Base-by-base conservation (phyloP, 2,888 invertebrate species). In the Mesoligia furuncula region DNA sequence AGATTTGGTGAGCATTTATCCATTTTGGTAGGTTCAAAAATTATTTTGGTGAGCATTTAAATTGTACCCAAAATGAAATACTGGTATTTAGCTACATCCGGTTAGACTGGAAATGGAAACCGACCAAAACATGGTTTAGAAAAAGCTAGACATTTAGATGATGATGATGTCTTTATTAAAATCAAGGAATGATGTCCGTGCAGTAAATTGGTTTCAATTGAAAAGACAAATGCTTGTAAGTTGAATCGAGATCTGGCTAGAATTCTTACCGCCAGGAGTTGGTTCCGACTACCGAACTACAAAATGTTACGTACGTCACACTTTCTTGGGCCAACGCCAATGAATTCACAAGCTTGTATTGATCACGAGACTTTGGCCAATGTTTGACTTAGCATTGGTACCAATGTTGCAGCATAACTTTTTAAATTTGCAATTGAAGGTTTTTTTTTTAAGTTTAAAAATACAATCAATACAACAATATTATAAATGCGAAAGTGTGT, bases 361-460 rank as follows among this genome's bases (percentile, higher is more conserved):
- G 74, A 74, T 80, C 79, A 74, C 80, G 80, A 74, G 68, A 59
- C 73, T 81, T 61, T 27, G 31, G 27, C 69, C 62, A 79, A 81
- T 51, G 24, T 83, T 80, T 17, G 64, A 24, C 11, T 2, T 15
- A 79, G 83, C 45, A 24, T 79, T 74, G 70, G 83, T 39, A 48
- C 39, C 65, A 80, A 59, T 36, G 20, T n/a, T 75, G 39, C 65
- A 42, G 48, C 8, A 8, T 71, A 24, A 6, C 8, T 61, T 24
- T 0, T 17, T 13, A 0, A 6, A 11, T 9, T 51, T 39, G 17
- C 39, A 3, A 7, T 54, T 24, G 3, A 9, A 51, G 20, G 45
- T 17, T 48, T 48, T 17, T 17, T 48, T 48, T 45, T 15, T 15
- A 45, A 6, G 48, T 48, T 20, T n/a, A n/a, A 20, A 48, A 48